Evolutionary conservation across 1,140 invertebrate genomes (phyloP), one percentile per base, ranked within the genome.

Genomic region (Pinna nobilis): DNA sequence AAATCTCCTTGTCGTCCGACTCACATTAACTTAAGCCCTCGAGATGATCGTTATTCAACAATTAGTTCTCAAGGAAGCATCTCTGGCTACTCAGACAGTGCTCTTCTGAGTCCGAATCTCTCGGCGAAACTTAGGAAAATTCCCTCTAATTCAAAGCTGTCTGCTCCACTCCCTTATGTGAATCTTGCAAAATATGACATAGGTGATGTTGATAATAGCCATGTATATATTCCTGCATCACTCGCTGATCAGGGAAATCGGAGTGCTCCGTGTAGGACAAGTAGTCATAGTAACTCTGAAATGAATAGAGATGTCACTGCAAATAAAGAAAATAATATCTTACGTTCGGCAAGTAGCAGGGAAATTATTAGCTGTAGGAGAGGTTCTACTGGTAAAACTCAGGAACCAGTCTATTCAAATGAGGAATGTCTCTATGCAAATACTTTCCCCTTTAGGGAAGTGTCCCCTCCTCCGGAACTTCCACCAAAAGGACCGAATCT

Each of bases 401-500:
- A 53, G 20, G 79, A 81, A 65, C 79, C 77, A 33, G 79, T 82
- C 30, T 84, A 84, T 79, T 76, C 77, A 49, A 84, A 85, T 74
- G 71, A 81, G 37, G 70, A 76, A 25, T 67, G 61, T 57, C 72
- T 57, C 23, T 75, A 75, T 64, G 73, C 41, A 59, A 75, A 75
- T 70, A 67, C 69, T 35, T 70, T 64, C 50, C 66, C 73, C 13
- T 63, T 61, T 51, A 80, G 69, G 51, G 49, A 64, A 44, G 59
- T 74, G 39, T 77, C 78, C 6, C 73, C 78, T 28, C 84, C 85
- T 9, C 85, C 84, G 47, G 79, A 81, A 70, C 59, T 86, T 15
- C 85, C 85, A 15, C 85, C 85, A 23, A 87, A 87, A 74, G 85
- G 85, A 53, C 85, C 83, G 61, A 75, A 66, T 11, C 71, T 87